Evolutionary conservation across 53 echinoderm and acorn worm genomes (phyloP), one percentile per base, ranked within the genome.

Genomic region (Actinopyga echinites): DNA sequence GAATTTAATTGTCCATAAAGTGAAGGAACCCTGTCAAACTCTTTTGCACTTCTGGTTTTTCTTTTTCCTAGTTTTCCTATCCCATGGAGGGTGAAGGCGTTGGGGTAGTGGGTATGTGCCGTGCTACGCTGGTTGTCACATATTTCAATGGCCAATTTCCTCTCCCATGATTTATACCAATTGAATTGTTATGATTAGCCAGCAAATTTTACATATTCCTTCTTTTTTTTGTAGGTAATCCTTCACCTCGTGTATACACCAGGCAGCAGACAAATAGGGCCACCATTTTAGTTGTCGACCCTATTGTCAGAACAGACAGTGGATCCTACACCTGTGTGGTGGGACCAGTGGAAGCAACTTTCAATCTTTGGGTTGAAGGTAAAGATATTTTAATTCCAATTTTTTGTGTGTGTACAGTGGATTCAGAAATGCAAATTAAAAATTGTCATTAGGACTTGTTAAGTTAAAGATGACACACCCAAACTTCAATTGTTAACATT

Each of bases 241-340:
- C 74, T 26, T 80, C 81, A 30, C 87, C 65, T 29, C 85, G 84
- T 40, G 83, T 90, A 26, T 88, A 85, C 83, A 87, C 80, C 55
- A 79, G 66, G 13, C 62, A 75, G 1, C 85, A 80, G 9, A 88
- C 92, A 11, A 37, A 75, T 21, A 67, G 81, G 21, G 79, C 90
- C n/a, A 92, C 82, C 20, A 83, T 85, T 54, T 87, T 95, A 12
- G 83, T 90, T 35, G 92, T 95, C 67, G 74, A 84, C 19, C 84
- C 79, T 15, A 66, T 95, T 7, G 67, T 78, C 22, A 65, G 83
- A 0, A 42, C 88, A 8, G 95, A 95, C 30, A 74, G 85, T 25
- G 95, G 95, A 37, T 67, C 86, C 17, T 95, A 92, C 26, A 85
- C 84, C 60, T 95, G 95, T 66, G 79, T 87, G 4, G 88, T 92